Evolutionary conservation across 2,888 invertebrate genomes (phyloP), one percentile per base, ranked within the genome.

Genomic region (Xylota segnis): DNA sequence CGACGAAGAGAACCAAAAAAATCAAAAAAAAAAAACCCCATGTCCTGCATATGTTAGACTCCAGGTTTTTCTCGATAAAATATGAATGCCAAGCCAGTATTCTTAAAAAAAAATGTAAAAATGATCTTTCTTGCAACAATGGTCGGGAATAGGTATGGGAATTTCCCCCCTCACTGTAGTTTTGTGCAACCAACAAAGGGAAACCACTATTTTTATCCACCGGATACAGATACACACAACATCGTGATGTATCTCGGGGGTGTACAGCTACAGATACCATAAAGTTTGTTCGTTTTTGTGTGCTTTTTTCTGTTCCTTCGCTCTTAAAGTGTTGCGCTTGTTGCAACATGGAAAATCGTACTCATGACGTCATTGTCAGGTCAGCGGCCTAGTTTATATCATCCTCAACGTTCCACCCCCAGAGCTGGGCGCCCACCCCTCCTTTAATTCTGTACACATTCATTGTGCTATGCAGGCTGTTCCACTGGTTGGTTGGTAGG

Each of bases 281-380:
- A 29, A n/a, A 29, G 40, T 50, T 37, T 10, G 7, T 7, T 37
- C 37, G 7, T 7, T 27, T 27, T 7, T 50, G 50, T 72, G 23
- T 40, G n/a, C n/a, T 65, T 34, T 50, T 56, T 65, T 43, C 7
- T 37, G 23, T 54, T 54, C 29, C 47, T 54, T 66, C 27, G 61
- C 50, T 71, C 16, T 34, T 74, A 50, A 77, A 76, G 86, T 77
- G 72, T 77, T 83, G 77, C 74, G 77, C 83, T 87, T 78, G 74
- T 83, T 87, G 87, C 83, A 83, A 79, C 81, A 74, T 79, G 61
- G 78, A 72, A 79, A 84, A 76, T 68, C 29, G 54, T 77, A 90
- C 88, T 90, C 89, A 90, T 92, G 92, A 92, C 91, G 92, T 92
- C 92, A 92, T 90, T 90, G 89, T 88, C 89, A 91, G 91, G 91